Evolutionary conservation across 1,140 invertebrate species (phyloP), one percentile per base, ranked within the genome.

Genomic region (Nasonia giraulti): DNA sequence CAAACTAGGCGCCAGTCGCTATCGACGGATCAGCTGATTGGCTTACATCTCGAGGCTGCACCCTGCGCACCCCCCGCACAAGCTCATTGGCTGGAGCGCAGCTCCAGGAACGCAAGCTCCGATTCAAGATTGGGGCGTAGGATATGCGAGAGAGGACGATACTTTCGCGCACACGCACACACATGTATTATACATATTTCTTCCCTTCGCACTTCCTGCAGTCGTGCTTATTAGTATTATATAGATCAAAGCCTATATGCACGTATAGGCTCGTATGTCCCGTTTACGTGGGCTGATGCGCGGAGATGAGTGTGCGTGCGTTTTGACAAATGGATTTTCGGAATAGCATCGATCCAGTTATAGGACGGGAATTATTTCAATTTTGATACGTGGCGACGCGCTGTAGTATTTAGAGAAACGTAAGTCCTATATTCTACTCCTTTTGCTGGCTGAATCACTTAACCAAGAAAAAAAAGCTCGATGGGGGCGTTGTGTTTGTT

Each of bases 281-380:
- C 55, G 55, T 17, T 17, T 62, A n/a, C 14, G 12, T 62, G 17
- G 55, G 20, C 20, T 62, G 50, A 12, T 55, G 55, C 55, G 55
- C 55, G 55, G 20, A 62, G 55, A 62, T 62, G 55, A 62, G 55
- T 62, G 47, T 14, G 55, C 55, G 55, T 62, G 17, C 55, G 55
- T 62, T 62, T 62, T 62, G 74, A 83, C 23, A 68, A 62, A 83
- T 77, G 74, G 37, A 76, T 74, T 82, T 82, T 37, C 4, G 33
- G 8, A 76, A 33, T 76, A 82, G 44, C 14, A 74, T 74, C 27
- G n/a, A 44, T 44, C 10, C 17, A 27, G 11, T 76, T 11, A 27
- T 27, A 27, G 10, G 6, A 12, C 1, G 27, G 17, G 37, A 66
- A 44, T 76, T 75, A 27, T 62, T 62, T 62, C 33, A 14, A 69